Evolutionary conservation across 2,113 vertebrate species (phyloP), one percentile per base, ranked within the genome.

Genomic region (Chaenogobius annularis): DNA sequence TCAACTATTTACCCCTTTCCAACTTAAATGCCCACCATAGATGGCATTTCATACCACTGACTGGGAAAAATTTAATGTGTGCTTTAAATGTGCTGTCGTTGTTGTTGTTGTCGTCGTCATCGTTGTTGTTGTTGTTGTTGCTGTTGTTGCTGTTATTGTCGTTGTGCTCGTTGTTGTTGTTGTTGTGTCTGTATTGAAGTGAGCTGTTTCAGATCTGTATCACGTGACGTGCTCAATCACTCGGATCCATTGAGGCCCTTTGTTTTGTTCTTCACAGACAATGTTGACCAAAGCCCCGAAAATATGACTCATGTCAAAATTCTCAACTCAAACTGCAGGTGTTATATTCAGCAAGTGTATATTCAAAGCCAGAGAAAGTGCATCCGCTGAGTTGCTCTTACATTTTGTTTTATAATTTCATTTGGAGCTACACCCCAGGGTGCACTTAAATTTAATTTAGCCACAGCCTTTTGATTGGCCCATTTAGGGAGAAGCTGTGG

Each of bases 401-500:
- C 75, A 67, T 67, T 43, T 48, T 72, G 13, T 70, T 71, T 68
- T 61, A 67, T 78, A 1, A 22, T 83, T 64, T 69, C 5, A 62
- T 73, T 66, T 71, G 59, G 19, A 3, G 40, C 7, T 68, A 54
- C 67, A 40, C 20, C 43, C 40, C 9, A 52, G 52, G 74, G 68
- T 40, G 66, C 20, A 35, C 31, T 75, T 78, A 66, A 73, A 81
- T 79, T 56, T 26, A 70, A 75, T 75, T 47, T 79, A 35, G 77
- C 67, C 20, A 65, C 59, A 68, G 48, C 31, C 12, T 77, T 31
- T 70, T 76, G 11, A 74, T 58, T 76, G 71, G 70, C 19, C 77
- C 22, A 46, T 69, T 68, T 80, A 75, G 9, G 31, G 52, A 48
- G 64, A 37, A 5, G 44, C 48, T 59, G 56, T 26, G 46, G 65